phyloP scores from a whole-genome alignment of 2,888 invertebrate genomes.

The Hirtodrosophila confusa region DNA sequence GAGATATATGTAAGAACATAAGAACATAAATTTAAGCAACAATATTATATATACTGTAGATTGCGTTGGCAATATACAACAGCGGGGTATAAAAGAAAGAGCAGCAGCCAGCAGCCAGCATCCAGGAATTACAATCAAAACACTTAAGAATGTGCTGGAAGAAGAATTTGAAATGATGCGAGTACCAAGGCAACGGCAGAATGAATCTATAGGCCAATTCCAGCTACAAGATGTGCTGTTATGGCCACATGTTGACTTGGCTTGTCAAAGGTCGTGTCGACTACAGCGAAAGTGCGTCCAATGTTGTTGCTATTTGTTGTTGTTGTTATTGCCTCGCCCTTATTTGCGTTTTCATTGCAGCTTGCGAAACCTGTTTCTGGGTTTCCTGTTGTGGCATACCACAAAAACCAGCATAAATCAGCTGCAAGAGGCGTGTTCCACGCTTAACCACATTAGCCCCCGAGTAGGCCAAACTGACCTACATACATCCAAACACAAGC shows the following conservation, averaged over 20 bases:
- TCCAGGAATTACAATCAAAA: too few relatives aligned
- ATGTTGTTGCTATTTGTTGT: conserved; percentile 19
- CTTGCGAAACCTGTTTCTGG: conserved; percentile 63
- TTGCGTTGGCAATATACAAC: too few relatives aligned
- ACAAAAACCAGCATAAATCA: conserved; percentile 54
- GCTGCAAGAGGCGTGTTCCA: conserved; percentile 46
- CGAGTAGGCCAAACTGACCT: conserved; percentile 55
- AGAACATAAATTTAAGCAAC: too few relatives aligned
- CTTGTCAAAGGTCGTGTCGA: conserved; percentile 73
- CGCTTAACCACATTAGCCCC: conserved; percentile 53
- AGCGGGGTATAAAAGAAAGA: too few relatives aligned
- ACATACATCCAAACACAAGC: conserved; percentile 54
- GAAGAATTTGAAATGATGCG: conserved; percentile 37
- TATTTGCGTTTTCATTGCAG: conserved; percentile 34
- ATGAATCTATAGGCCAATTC: conserved; percentile 10
- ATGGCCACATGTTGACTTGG: conserved; percentile 47
- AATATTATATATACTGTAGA: too few relatives aligned
- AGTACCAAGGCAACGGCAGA: conserved; percentile 9
- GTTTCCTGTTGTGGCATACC: conserved; percentile 71
- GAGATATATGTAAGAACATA: too few relatives aligned
- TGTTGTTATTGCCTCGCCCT: conserved; percentile 22
- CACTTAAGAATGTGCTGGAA: conserved; percentile 23
- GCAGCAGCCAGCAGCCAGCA: too few relatives aligned
- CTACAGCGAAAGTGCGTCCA: conserved; percentile 67
- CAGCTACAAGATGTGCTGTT: conserved; percentile 8